phyloP scores from a whole-genome alignment of 2,797 vertebrate genomes.

The Fistularia commersonii region DNA sequence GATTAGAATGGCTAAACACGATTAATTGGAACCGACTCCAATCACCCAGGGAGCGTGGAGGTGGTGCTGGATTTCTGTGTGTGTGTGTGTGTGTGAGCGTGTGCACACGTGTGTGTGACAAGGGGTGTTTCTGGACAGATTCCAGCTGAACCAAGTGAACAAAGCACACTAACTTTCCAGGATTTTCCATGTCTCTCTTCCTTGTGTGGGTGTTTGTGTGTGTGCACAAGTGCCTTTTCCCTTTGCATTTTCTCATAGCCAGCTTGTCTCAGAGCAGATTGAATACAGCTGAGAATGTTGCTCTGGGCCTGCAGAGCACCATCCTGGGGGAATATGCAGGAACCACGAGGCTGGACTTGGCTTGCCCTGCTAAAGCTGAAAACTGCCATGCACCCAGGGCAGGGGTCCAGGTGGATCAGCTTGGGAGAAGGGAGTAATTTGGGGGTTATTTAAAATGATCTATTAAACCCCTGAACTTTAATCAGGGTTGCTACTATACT shows the following conservation, averaged over 20 bases:
- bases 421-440: constrained; percentile 82
- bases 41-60: constrained; percentile 78
- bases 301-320: constrained; percentile 83
- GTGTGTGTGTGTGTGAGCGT: constrained; percentile 16
- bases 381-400: constrained; percentile 90
- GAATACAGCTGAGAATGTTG: constrained; percentile 99
- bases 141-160: constrained; percentile 91
- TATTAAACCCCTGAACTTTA: constrained; percentile 99
- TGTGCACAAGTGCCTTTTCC: constrained; percentile 55
- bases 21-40: constrained; percentile 95
- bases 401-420: constrained; percentile 93
- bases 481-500: constrained; percentile 93
- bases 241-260: constrained; percentile 93
- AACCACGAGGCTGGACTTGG: constrained; percentile 92
- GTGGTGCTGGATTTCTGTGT: constrained; percentile 5
- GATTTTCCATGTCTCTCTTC: constrained; percentile 83
- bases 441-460: constrained; percentile 93
- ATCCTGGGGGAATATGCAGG: constrained; percentile 97
- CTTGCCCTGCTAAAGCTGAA: constrained; percentile 84
- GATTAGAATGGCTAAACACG: constrained; percentile 99
- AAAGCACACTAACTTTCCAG: constrained; percentile 88
- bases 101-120: constrained; percentile 30
- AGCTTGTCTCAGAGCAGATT: constrained; percentile 99
- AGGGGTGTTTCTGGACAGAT: constrained; percentile 81
- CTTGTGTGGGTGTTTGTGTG: constrained; percentile 40